Conservation (phyloP, 2,797 vertebrate genomes). For the Harpagifer antarcticus region DNA sequence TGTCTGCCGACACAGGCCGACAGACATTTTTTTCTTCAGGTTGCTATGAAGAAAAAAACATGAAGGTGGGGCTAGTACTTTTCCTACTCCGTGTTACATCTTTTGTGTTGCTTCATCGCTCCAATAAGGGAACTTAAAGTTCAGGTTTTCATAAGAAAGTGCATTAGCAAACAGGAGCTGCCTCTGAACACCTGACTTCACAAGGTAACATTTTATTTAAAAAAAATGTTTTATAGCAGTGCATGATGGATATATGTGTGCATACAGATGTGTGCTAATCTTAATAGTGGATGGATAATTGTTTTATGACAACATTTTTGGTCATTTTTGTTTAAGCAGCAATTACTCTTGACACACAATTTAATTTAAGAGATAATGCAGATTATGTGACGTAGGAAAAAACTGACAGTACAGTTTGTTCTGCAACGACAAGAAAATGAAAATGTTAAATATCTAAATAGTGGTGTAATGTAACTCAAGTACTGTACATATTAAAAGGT, state of each 20-base stretch:
- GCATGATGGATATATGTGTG: neutral
- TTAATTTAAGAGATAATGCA: neutral
- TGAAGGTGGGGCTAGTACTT: conserved; percentile 71
- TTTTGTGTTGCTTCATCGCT: conserved; percentile 26
- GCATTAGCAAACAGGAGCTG: neutral
- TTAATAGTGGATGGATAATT: neutral
- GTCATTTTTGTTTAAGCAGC: neutral
- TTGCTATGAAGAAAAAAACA: conserved; percentile 40
- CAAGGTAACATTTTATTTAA: conserved; percentile 44
- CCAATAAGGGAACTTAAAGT: conserved; percentile 25
- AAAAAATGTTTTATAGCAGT: neutral
- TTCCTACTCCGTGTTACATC: conserved; percentile 44
- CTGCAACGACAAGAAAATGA: too few relatives aligned
- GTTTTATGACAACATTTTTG: neutral
- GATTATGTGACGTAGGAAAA: neutral
- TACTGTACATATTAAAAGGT: too few relatives aligned
- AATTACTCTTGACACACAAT: too few relatives aligned
- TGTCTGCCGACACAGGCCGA: neutral
- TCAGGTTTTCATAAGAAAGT: conserved; percentile 8
- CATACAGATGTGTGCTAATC: neutral
- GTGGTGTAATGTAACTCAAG: too few relatives aligned
- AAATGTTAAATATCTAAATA: too few relatives aligned
- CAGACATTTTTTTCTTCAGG: conserved; percentile 7
- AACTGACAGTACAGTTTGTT: too few relatives aligned
- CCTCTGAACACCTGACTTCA: conserved; percentile 1